These are phyloP conservation scores for Cyphomyrmex costatus DNA, from an alignment of 1,140 invertebrate species.

Conservation along the genomic window DNA sequence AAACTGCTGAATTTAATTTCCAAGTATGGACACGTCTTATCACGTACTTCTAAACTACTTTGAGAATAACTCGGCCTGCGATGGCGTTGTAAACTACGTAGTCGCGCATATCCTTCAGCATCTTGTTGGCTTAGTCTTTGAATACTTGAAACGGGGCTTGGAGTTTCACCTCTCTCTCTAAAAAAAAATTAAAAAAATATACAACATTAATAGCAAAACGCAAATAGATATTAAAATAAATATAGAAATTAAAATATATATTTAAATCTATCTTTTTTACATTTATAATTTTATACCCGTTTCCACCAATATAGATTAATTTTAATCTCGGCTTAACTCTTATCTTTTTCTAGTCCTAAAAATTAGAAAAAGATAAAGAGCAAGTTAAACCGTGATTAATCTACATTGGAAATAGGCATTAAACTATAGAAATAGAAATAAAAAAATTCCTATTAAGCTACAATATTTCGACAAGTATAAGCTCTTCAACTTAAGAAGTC, in stretches of 20 bases:
- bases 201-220: not conserved
- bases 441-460: not conserved
- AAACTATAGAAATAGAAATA: not conserved
- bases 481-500: slow-evolving; percentile 29
- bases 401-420: no score
- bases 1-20: not conserved
- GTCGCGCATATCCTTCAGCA: slow-evolving; percentile 93
- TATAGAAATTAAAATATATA: slow-evolving; percentile 53
- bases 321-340: no score
- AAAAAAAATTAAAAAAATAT: not conserved
- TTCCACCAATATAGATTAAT: no score
- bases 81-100: slow-evolving; percentile 91
- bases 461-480: slow-evolving; percentile 7
- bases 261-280: not conserved
- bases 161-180: slow-evolving; percentile 90
- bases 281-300: not conserved
- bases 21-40: not conserved
- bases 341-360: no score
- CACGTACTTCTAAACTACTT: slow-evolving; percentile 83
- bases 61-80: slow-evolving; percentile 87
- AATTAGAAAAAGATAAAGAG: no score
- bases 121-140: slow-evolving; percentile 92
- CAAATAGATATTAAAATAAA: slow-evolving; percentile 45
- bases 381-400: no score
- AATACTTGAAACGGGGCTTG: slow-evolving; percentile 94